Evolutionary conservation across 2,113 vertebrate genomes (phyloP).

Genomic region (Suncus etruscus): DNA sequence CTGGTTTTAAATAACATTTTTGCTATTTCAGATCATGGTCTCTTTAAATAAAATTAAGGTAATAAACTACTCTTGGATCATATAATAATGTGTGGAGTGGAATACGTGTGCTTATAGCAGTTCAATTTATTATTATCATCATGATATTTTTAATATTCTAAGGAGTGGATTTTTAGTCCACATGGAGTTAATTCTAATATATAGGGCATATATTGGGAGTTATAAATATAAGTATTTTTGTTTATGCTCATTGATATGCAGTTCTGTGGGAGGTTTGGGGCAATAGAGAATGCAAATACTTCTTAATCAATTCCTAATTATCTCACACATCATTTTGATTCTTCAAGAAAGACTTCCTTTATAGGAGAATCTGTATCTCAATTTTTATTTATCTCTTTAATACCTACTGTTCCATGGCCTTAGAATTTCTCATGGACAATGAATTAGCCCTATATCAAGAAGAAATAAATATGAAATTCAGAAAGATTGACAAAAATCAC

Average conservation of each 20-base stretch:
- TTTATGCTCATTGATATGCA: not conserved
- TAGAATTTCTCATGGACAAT: not conserved
- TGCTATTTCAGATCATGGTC: not conserved
- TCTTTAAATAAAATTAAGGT: not conserved
- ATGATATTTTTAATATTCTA: not conserved
- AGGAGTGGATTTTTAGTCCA: not conserved
- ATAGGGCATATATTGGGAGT: too few relatives aligned
- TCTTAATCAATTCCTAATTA: not conserved
- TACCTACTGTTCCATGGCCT: not conserved
- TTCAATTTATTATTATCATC: not conserved
- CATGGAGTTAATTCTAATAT: not conserved
- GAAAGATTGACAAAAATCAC: not conserved
- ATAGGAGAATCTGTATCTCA: too few relatives aligned
- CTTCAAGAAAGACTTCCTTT: not conserved
- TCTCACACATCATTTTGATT: not conserved
- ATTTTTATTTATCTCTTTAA: not conserved
- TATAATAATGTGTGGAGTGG: not conserved
- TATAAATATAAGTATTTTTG: not conserved
- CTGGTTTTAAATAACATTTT: not conserved
- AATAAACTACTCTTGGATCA: not conserved
- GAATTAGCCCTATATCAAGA: not conserved
- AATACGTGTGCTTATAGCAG: not conserved
- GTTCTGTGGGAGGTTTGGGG: fast-evolving
- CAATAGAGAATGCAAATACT: not conserved
- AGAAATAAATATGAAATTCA: not conserved